Percentiles rank a stretch among this genome's conserved stretches.
Evolutionary conservation across 2,797 vertebrate species (phyloP).

Genomic region (Halcyon badia): DNA sequence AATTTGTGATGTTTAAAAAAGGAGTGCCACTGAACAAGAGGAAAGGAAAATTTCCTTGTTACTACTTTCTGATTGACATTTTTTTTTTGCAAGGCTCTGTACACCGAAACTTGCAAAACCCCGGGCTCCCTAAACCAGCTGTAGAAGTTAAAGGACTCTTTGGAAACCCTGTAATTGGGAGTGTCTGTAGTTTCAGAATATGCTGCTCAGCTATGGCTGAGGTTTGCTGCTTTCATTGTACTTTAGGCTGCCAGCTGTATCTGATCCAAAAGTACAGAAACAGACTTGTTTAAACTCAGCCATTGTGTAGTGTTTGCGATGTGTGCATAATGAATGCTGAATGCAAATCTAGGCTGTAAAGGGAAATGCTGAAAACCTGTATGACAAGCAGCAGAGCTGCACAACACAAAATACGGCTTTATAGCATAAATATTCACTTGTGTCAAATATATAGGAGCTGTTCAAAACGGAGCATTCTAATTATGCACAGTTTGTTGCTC

Average conservation of each 20-base stretch:
- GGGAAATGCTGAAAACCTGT: constrained; percentile 52
- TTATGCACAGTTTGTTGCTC: constrained; percentile 53
- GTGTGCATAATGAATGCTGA: constrained; percentile 60
- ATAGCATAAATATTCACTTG: constrained; percentile 59
- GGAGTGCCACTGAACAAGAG: background rate
- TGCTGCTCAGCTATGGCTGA: constrained; percentile 13
- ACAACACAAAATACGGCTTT: constrained; percentile 56
- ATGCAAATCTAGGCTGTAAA: constrained; percentile 69
- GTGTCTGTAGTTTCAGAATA: constrained; percentile 34
- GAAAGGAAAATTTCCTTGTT: background rate
- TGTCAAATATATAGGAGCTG: constrained; percentile 40
- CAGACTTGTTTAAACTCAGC: constrained; percentile 67
- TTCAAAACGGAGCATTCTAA: constrained; percentile 58
- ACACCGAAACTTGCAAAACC: background rate
- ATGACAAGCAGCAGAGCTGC: constrained; percentile 58
- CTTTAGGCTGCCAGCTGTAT: constrained; percentile 53
- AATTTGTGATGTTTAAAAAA: background rate
- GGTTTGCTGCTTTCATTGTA: constrained; percentile 49
- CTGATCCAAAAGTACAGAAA: constrained; percentile 61
- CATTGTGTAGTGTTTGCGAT: constrained; percentile 63
- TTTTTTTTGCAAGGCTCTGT: background rate
- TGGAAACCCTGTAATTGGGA: constrained; percentile 50
- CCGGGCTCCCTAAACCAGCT: background rate
- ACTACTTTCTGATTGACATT: background rate
- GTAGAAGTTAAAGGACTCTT: background rate